Percentiles rank a stretch among this genome's conserved stretches.
Conservation (phyloP, 2,888 invertebrate genomes). For the Drosophila stalkeri region DNA sequence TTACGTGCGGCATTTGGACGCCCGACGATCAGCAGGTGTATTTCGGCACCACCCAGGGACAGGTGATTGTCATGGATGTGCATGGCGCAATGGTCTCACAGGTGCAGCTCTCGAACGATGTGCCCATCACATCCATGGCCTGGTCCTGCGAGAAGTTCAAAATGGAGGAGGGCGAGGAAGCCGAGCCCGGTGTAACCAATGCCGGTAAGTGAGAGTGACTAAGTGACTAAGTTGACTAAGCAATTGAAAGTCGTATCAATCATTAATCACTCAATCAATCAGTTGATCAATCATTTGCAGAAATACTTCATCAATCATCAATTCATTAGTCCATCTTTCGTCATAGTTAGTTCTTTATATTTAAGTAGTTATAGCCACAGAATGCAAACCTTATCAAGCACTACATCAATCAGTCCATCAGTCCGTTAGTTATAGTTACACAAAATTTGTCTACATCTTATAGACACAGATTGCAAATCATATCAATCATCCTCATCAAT, state of each 20-base stretch:
- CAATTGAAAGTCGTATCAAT: neutral
- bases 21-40: conserved; percentile 99
- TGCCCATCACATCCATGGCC: conserved; percentile 95
- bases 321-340: neutral
- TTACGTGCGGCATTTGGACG: conserved; percentile 99
- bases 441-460: no score
- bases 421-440: no score
- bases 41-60: conserved; percentile 97
- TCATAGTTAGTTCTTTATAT: neutral
- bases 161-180: conserved; percentile 97
- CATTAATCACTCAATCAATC: neutral
- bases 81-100: conserved; percentile 98
- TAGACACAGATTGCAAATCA: no score
- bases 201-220: conserved; percentile 81
- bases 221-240: no score
- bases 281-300: neutral
- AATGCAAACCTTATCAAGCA: no score
- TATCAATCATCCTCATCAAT: no score
- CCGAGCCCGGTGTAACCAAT: conserved; percentile 87
- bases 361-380: no score
- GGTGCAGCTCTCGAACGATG: conserved; percentile 93
- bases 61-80: conserved; percentile 98
- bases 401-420: no score
- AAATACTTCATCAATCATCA: neutral
- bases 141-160: conserved; percentile 99